phyloP scores from a whole-genome alignment of 2,888 invertebrate genomes.

The Parnassius apollo region DNA sequence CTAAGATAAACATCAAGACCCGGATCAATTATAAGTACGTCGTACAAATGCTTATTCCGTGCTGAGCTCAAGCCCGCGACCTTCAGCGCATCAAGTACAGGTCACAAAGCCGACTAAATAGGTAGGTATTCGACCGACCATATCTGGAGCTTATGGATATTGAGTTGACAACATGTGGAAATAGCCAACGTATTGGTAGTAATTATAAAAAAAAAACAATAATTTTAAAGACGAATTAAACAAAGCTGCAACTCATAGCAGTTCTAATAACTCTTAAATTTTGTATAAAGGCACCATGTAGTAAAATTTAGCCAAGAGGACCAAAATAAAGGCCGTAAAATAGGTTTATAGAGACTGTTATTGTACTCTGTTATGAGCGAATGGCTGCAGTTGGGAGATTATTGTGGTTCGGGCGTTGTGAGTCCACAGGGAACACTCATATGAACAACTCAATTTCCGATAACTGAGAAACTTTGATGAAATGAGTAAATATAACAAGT shows the following conservation, averaged over 20 bases:
- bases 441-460: slow-evolving; percentile 1
- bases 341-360: slow-evolving; percentile 14
- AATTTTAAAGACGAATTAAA: neutral
- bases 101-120: no score
- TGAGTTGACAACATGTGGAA: no score
- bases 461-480: slow-evolving; percentile 2
- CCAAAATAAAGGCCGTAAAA: slow-evolving; percentile 10
- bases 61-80: no score
- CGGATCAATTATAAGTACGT: no score
- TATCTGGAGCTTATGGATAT: no score
- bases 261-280: neutral
- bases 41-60: no score
- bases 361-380: slow-evolving; percentile 12
- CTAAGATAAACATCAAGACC: no score
- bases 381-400: slow-evolving; percentile 4
- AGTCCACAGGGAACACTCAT: slow-evolving; percentile 11
- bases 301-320: slow-evolving; percentile 13
- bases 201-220: neutral
- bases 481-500: no score
- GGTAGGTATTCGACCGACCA: no score
- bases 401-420: slow-evolving; percentile 2
- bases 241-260: neutral
- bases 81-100: no score
- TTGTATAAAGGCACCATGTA: slow-evolving; percentile 8
- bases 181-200: neutral